phyloP scores from a whole-genome alignment of 1,140 invertebrate species.

The Sycophila sp. region DNA sequence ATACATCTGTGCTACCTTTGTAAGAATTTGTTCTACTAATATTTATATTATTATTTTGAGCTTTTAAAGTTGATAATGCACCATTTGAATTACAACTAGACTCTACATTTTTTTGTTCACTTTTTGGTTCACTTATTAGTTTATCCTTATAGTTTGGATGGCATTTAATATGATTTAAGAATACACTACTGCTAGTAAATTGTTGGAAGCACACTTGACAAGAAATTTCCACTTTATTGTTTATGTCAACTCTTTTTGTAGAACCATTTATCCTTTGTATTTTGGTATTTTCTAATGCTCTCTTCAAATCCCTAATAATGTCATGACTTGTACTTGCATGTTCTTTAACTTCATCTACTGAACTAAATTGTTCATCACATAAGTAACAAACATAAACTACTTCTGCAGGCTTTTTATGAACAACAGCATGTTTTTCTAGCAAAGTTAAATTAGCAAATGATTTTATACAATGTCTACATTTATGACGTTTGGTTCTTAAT shows the following conservation, averaged over 20 bases:
- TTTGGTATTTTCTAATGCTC: slow-evolving; percentile 31
- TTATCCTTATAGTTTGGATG: slow-evolving; percentile 51
- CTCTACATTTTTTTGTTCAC: no score
- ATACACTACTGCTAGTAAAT: slow-evolving; percentile 57
- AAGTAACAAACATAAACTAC: slow-evolving; percentile 54
- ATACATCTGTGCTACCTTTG: neutral
- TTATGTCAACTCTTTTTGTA: slow-evolving; percentile 23
- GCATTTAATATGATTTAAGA: slow-evolving; percentile 51
- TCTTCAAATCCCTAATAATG: slow-evolving; percentile 24
- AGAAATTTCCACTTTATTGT: slow-evolving; percentile 9
- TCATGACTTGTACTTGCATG: slow-evolving; percentile 41
- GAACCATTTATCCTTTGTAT: slow-evolving; percentile 27
- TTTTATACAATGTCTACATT: slow-evolving; percentile 52
- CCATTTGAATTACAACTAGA: no score
- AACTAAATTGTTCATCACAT: slow-evolving; percentile 54
- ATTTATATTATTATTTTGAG: no score
- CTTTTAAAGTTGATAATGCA: no score
- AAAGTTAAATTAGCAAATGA: slow-evolving; percentile 47
- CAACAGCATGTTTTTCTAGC: slow-evolving; percentile 48
- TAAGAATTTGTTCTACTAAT: slow-evolving; percentile 40
- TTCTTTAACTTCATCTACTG: slow-evolving; percentile 46
- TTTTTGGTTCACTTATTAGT: slow-evolving; percentile 5
- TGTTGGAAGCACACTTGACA: slow-evolving; percentile 57
- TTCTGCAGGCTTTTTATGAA: slow-evolving; percentile 51
- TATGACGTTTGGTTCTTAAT: slow-evolving; percentile 48